A percentile compares a stretch with the other conserved stretches of the same genome.
Conservation (phyloP, 2,113 vertebrate species). For the Ailurus styani region DNA sequence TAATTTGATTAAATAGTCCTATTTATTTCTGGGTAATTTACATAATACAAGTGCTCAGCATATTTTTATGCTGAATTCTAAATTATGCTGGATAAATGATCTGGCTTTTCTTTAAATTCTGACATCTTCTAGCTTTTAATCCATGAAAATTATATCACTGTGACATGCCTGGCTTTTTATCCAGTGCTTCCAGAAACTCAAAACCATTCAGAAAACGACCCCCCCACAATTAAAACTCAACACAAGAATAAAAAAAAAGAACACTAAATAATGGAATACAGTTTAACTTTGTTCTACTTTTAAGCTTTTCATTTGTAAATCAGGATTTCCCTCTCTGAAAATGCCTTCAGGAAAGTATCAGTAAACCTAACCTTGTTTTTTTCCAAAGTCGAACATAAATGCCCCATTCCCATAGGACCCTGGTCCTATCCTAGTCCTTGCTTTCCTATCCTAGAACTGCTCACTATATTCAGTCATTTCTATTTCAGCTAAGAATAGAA, state of each 20-base stretch:
- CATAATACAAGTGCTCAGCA: not conserved
- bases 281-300: not conserved
- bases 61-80: not conserved
- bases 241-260: not conserved
- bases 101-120: not conserved
- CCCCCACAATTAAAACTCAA: not conserved
- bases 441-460: not conserved
- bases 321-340: not conserved
- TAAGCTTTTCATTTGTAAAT: not conserved
- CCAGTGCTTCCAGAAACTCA: not conserved
- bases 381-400: not conserved
- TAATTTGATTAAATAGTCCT: not conserved
- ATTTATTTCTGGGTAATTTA: not conserved
- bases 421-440: not conserved
- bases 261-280: not conserved
- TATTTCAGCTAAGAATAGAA: not conserved
- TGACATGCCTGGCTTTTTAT: not conserved
- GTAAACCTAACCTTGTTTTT: not conserved
- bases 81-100: not conserved
- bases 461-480: not conserved
- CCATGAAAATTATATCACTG: not conserved
- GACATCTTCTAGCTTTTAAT: not conserved
- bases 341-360: not conserved
- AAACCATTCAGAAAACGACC: constrained; percentile 18
- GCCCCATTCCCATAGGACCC: not conserved